These are phyloP conservation scores for Leptogaster cylindrica DNA, from an alignment of 2,888 invertebrate species.

Conservation along the genomic window DNA sequence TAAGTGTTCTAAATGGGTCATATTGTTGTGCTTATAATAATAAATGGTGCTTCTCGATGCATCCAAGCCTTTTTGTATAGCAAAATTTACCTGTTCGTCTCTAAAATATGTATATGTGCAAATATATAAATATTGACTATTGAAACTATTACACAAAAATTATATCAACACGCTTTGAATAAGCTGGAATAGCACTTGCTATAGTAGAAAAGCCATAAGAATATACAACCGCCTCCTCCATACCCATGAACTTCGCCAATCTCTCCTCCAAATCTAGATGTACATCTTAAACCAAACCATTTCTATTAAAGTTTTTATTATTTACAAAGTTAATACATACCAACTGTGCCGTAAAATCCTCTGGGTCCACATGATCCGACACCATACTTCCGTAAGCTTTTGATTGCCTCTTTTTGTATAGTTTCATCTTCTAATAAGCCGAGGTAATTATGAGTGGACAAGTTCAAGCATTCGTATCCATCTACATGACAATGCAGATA, in stretches of 20 bases:
- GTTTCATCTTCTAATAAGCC: slow-evolving; percentile 75
- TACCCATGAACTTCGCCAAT: slow-evolving; percentile 81
- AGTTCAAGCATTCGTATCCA: slow-evolving; percentile 72
- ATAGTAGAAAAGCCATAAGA: slow-evolving; percentile 96
- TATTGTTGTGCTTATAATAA: slow-evolving; percentile 90
- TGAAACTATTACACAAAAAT: slow-evolving; percentile 77
- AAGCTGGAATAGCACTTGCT: slow-evolving; percentile 94
- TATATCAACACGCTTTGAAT: slow-evolving; percentile 88
- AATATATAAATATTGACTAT: no score
- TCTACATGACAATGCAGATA: slow-evolving; percentile 64
- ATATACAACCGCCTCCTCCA: slow-evolving; percentile 92
- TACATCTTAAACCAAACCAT: slow-evolving; percentile 68
- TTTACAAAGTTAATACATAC: no score
- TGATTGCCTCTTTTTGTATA: slow-evolving; percentile 79
- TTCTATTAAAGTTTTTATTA: no score
- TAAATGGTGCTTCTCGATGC: slow-evolving; percentile 82
- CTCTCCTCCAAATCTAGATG: slow-evolving; percentile 87
- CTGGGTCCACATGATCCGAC: slow-evolving; percentile 97
- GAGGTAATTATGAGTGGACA: slow-evolving; percentile 82
- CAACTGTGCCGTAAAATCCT: slow-evolving; percentile 95
- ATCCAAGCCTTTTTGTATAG: slow-evolving; percentile 90
- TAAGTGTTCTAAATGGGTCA: slow-evolving; percentile 78
- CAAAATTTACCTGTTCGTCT: slow-evolving; percentile 84
- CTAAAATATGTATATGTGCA: slow-evolving; percentile 63
- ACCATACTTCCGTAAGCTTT: slow-evolving; percentile 85